Conservation (phyloP, 2,797 vertebrate species). For the Pangasius sanitwongsei region DNA sequence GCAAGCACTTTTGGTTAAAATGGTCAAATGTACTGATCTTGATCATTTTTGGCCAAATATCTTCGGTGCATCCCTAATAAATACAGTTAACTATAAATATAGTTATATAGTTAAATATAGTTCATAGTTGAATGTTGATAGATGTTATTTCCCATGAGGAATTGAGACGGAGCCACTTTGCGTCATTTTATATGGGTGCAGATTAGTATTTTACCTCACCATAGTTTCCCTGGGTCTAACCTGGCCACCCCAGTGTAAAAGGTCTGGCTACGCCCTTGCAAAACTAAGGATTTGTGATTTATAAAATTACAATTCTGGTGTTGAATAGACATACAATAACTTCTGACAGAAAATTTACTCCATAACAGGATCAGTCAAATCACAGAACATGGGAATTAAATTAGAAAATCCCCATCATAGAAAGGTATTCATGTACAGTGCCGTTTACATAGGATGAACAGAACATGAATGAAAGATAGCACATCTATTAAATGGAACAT, state of each 20-base stretch:
- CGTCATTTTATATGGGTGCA: neutral
- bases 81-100: neutral
- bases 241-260: neutral
- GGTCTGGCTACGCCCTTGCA: neutral
- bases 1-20: too few relatives aligned
- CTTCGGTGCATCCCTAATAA: neutral
- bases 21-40: neutral
- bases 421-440: neutral
- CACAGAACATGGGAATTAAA: neutral
- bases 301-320: neutral
- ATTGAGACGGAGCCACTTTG: neutral
- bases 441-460: constrained; percentile 22
- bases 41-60: neutral
- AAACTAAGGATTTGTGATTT: neutral
- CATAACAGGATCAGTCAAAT: neutral
- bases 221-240: neutral
- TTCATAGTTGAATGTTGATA: neutral
- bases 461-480: neutral
- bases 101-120: too few relatives aligned
- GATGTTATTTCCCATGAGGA: neutral
- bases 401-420: neutral
- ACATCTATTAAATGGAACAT: neutral
- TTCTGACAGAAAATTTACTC: neutral
- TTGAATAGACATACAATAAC: neutral
- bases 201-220: neutral